These are phyloP conservation scores for Aurelia aurita complex sp. Pacific DNA, from an alignment of 30 jellyfish, hydroid and myxozoan genomes.

Conservation along the genomic window DNA sequence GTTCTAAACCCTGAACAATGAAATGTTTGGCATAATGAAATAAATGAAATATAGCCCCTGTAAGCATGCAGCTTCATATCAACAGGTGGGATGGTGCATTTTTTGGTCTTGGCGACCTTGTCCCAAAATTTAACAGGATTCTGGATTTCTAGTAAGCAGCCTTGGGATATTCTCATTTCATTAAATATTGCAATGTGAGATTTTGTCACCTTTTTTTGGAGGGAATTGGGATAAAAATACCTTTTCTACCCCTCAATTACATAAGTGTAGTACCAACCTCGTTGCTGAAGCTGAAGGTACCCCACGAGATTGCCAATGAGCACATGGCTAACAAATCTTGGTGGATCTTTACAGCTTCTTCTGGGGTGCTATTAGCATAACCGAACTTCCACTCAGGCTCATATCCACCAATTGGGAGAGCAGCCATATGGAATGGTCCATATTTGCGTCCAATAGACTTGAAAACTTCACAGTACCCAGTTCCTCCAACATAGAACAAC, in stretches of 20 bases:
- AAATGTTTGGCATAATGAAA: too few relatives aligned
- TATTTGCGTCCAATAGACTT: constrained; percentile 91
- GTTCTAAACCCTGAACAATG: too few relatives aligned
- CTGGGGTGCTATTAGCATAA: constrained; percentile 95
- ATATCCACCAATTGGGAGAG: constrained; percentile 97
- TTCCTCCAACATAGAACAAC: constrained; percentile 86
- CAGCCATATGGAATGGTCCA: constrained; percentile 99
- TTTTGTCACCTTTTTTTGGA: too few relatives aligned
- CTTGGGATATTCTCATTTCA: too few relatives aligned
- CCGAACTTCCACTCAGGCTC: constrained; percentile 89
- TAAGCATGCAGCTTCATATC: too few relatives aligned
- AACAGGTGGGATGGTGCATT: too few relatives aligned
- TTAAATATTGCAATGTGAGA: too few relatives aligned
- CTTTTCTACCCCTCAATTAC: not conserved
- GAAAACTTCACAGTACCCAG: constrained; percentile 97
- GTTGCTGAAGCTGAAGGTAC: constrained; percentile 89
- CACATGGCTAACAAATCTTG: constrained; percentile 96
- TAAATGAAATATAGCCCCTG: too few relatives aligned
- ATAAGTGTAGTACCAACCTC: constrained; percentile 65
- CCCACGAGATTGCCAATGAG: constrained; percentile 97
- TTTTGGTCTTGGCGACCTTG: too few relatives aligned
- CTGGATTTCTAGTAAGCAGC: too few relatives aligned
- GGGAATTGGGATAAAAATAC: not conserved
- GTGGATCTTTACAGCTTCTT: constrained; percentile 95
- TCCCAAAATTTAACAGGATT: too few relatives aligned